Conservation (phyloP, 2,797 vertebrate species). For the Selene dorsalis region DNA sequence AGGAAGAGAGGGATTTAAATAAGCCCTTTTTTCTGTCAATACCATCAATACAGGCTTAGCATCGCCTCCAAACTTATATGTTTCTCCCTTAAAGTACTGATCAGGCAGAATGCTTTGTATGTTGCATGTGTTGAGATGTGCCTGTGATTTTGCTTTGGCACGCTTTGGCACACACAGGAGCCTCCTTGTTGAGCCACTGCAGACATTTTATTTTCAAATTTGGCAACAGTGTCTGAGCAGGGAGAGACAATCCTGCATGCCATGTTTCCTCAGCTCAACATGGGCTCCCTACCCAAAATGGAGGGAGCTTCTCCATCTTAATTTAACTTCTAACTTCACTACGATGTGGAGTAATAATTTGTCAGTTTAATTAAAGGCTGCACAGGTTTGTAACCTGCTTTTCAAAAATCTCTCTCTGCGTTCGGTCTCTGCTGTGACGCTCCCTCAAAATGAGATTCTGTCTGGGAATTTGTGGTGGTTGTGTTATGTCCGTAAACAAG, state of each 20-base stretch:
- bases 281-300: slow-evolving; percentile 70
- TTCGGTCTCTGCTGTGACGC: slow-evolving; percentile 53
- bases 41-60: slow-evolving; percentile 49
- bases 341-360: slow-evolving; percentile 34
- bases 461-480: slow-evolving; percentile 77
- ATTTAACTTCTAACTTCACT: slow-evolving; percentile 53
- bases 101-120: slow-evolving; percentile 11
- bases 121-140: neutral
- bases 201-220: slow-evolving; percentile 70
- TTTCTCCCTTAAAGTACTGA: slow-evolving; percentile 27
- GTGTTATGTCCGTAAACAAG: slow-evolving; percentile 85
- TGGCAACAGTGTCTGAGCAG: slow-evolving; percentile 54
- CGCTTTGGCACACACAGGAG: slow-evolving; percentile 36
- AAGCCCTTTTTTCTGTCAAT: slow-evolving; percentile 56
- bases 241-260: slow-evolving; percentile 47
- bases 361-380: slow-evolving; percentile 60
- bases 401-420: slow-evolving; percentile 33
- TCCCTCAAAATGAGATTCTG: slow-evolving; percentile 79
- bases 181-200: slow-evolving; percentile 42
- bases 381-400: slow-evolving; percentile 53
- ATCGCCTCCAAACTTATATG: slow-evolving; percentile 42
- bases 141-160: slow-evolving; percentile 36
- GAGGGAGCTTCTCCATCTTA: slow-evolving; percentile 70
- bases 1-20: slow-evolving; percentile 64
- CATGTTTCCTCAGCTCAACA: slow-evolving; percentile 62